Evolutionary conservation across 2,888 invertebrate genomes (phyloP).

Genomic region (Erebia palarica): DNA sequence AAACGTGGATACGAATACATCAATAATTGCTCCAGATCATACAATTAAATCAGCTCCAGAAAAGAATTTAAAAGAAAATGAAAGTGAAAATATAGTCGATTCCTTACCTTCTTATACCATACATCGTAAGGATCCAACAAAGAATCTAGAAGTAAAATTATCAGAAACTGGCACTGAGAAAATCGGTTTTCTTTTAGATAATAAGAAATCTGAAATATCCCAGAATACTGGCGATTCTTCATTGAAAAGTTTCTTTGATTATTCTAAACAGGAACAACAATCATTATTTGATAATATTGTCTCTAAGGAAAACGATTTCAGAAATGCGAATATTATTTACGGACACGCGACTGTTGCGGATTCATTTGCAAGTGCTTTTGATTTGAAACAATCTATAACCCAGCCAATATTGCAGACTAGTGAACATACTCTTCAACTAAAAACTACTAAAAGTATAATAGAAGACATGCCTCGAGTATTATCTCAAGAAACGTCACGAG

Average conservation of each 20-base stretch:
- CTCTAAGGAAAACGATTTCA: not conserved
- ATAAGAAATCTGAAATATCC: slow-evolving; percentile 21
- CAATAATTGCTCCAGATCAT: not conserved
- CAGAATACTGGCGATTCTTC: slow-evolving; percentile 23
- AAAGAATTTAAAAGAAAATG: not conserved
- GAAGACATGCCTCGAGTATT: not conserved
- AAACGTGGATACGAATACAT: not conserved
- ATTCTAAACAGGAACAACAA: not conserved
- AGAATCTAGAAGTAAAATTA: not conserved
- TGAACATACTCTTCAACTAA: not conserved
- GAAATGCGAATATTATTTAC: not conserved
- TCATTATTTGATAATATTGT: not conserved
- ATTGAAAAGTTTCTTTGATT: slow-evolving; percentile 31
- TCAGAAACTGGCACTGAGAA: not conserved
- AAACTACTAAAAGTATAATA: not conserved
- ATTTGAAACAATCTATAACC: not conserved
- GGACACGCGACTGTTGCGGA: not conserved
- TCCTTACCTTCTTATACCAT: not conserved
- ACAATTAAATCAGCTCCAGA: not conserved
- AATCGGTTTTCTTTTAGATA: not conserved
- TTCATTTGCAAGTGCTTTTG: slow-evolving; percentile 12
- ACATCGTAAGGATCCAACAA: not conserved
- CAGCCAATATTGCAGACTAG: not conserved
- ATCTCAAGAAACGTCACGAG: not conserved
- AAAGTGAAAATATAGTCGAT: not conserved